Percentiles rank a stretch among this genome's conserved stretches.
Evolutionary conservation across 2,113 vertebrate species (phyloP).

Genomic region (Gracilinanus agilis): DNA sequence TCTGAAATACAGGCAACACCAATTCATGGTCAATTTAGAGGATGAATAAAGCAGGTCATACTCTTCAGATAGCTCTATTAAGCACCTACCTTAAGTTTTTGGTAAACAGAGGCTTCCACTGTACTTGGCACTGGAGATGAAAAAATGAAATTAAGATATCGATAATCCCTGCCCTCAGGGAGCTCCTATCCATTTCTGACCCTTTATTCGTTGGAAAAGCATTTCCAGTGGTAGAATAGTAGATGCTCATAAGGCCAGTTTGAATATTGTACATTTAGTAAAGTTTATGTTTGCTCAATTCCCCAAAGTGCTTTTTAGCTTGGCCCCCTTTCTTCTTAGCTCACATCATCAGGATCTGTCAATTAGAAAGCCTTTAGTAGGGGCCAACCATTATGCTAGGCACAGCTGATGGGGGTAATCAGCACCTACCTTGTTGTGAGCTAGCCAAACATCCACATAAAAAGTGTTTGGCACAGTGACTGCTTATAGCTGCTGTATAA

Average conservation of each 20-base stretch:
- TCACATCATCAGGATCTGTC: background rate
- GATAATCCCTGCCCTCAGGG: background rate
- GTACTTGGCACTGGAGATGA: background rate
- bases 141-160: background rate
- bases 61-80: background rate
- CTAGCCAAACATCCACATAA: background rate
- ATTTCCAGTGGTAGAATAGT: background rate
- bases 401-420: background rate
- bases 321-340: background rate
- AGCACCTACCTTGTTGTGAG: background rate
- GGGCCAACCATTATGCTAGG: too few relatives aligned
- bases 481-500: background rate
- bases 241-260: background rate
- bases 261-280: background rate
- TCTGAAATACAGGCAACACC: background rate
- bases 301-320: background rate
- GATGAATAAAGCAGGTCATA: background rate
- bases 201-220: background rate
- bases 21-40: background rate
- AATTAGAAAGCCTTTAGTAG: background rate
- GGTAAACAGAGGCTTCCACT: background rate
- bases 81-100: background rate
- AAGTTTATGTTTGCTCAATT: background rate
- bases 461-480: background rate
- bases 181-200: background rate